phyloP scores from a whole-genome alignment of 2,888 invertebrate species.

The Dynastes hyllus region DNA sequence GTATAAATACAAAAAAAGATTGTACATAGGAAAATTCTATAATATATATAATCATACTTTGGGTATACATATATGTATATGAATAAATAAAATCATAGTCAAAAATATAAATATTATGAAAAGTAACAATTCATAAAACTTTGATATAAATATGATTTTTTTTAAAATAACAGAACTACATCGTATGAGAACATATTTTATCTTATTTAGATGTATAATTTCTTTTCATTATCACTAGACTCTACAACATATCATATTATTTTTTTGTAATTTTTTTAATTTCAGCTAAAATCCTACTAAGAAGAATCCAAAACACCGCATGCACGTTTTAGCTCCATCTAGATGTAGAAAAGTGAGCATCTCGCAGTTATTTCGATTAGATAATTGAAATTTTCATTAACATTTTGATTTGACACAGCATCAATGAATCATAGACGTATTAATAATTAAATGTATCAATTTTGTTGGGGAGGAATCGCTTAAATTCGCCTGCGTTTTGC shows the following conservation, averaged over 20 bases:
- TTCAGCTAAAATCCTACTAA: constrained; percentile 58
- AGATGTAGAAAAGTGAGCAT: constrained; percentile 69
- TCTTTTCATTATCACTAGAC: constrained; percentile 58
- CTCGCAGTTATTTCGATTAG: constrained; percentile 58
- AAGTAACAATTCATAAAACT: constrained; percentile 61
- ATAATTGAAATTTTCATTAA: constrained; percentile 40
- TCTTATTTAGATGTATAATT: constrained; percentile 53
- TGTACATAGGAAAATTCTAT: constrained; percentile 56
- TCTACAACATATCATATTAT: constrained; percentile 58
- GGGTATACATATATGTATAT: constrained; percentile 57
- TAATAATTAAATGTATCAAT: constrained; percentile 60
- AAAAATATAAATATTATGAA: constrained; percentile 50
- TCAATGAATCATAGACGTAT: constrained; percentile 58
- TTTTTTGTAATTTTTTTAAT: constrained; percentile 45
- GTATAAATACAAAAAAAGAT: constrained; percentile 50
- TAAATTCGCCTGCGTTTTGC: constrained; percentile 22
- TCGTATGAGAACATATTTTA: constrained; percentile 57
- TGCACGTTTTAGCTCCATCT: constrained; percentile 59
- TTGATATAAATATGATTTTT: constrained; percentile 61
- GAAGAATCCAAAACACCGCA: constrained; percentile 62
- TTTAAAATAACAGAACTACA: constrained; percentile 63
- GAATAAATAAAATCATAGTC: constrained; percentile 52
- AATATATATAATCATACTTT: constrained; percentile 56
- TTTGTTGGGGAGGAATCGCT: too few relatives aligned
- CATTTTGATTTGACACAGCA: constrained; percentile 68